Evolutionary conservation across 2,113 vertebrate genomes (phyloP).

Genomic region (Delphinapterus leucas): DNA sequence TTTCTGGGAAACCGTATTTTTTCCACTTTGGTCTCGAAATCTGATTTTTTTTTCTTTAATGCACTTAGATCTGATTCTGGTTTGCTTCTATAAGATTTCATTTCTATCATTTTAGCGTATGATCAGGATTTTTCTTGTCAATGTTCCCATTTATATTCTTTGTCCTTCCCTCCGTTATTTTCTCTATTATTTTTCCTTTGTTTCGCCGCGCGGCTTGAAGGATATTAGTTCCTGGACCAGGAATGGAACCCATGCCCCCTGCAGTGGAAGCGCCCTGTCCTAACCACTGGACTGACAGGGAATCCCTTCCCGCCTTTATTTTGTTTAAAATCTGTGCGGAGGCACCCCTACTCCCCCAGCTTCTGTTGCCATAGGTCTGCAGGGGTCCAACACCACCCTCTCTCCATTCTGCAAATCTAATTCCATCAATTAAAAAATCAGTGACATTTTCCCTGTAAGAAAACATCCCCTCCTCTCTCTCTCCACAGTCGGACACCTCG

Average conservation of each 20-base stretch:
- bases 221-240: no score
- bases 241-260: no score
- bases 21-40: not conserved
- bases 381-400: not conserved
- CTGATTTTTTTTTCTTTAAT: not conserved
- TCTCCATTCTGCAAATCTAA: not conserved
- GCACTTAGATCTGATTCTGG: not conserved
- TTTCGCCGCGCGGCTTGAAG: no score
- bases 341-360: not conserved
- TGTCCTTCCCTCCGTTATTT: not conserved
- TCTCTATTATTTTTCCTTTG: no score
- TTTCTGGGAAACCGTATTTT: not conserved
- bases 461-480: not conserved
- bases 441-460: not conserved
- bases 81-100: not conserved
- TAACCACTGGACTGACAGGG: no score
- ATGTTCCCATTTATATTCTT: not conserved
- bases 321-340: not conserved
- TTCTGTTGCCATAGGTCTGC: not conserved
- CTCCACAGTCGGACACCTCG: no score
- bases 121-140: not conserved
- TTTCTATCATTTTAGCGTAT: not conserved
- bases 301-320: no score
- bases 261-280: no score
- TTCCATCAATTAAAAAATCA: not conserved